Evolutionary conservation across 1,140 invertebrate species (phyloP), one percentile per base, ranked within the genome.

Genomic region (Diorhabda sublineata): DNA sequence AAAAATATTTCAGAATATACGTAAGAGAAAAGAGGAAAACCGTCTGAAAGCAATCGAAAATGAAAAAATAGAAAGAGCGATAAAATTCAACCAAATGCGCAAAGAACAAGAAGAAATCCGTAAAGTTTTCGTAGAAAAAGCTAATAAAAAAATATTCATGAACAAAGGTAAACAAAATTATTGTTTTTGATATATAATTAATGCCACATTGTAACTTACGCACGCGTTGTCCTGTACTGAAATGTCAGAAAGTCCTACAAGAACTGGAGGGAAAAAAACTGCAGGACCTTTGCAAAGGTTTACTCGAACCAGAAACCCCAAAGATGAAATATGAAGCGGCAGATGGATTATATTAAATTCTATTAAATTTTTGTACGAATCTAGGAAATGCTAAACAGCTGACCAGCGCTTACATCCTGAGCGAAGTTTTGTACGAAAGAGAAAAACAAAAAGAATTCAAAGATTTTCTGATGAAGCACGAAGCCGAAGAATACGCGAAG

Each of bases 41-140:
- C 66, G 72, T 2, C 45, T 65, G 42, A 52, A 66, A n/a, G 42
- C 65, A 8, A 66, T 75, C 9, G 71, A 70, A 64, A 59, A 76
- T 43, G 66, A 69, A 26, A 71, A 76, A 71, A 71, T 75, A 8
- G 73, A 76, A 9, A 71, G 73, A 56, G 68, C 71, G 44, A 45
- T 69, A 56, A 73, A 67, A 43, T 78, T 68, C 64, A 67, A 71
- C 11, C 68, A 69, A 67, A 41, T 78, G 41, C 58, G 71, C 3
- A 72, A 72, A 61, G 76, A 76, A 66, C 77, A 77, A 63, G 76
- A 76, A 45, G 72, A 70, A 52, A 74, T 76, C 8, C 45, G 74
- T 41, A 71, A 72, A 57, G 64, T 74, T 44, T 77, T 71, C 56
- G 70, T 75, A 5, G 73, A 74, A 11, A 75, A 77, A 61, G 69